Conservation (phyloP, 2,797 vertebrate species). For the Potorous gilbertii region DNA sequence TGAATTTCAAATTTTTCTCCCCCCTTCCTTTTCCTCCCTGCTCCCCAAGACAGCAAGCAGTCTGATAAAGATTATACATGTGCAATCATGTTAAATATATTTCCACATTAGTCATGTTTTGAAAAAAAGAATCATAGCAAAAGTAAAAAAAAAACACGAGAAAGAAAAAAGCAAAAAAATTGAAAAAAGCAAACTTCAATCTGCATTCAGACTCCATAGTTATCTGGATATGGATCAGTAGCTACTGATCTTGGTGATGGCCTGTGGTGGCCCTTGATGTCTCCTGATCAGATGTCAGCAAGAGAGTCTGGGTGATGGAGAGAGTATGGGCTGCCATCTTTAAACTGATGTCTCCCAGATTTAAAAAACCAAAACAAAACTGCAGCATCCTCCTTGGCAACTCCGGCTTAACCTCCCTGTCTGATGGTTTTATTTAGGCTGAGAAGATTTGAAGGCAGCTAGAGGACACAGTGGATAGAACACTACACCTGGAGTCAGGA, state of each 20-base stretch:
- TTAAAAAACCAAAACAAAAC: not conserved
- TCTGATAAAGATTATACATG: too few relatives aligned
- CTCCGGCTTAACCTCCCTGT: not conserved
- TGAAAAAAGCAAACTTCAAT: too few relatives aligned
- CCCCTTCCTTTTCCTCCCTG: too few relatives aligned
- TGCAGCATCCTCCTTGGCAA: not conserved
- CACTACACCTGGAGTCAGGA: not conserved
- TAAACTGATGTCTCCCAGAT: not conserved
- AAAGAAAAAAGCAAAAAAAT: too few relatives aligned
- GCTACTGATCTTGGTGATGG: not conserved
- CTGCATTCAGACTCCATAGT: too few relatives aligned
- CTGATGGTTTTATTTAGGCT: not conserved
- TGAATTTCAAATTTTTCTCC: too few relatives aligned
- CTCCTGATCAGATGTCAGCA: not conserved
- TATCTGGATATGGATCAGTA: not conserved
- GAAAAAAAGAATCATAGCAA: too few relatives aligned
- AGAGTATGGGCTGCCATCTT: not conserved
- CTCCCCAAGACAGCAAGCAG: too few relatives aligned
- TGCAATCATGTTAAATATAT: too few relatives aligned
- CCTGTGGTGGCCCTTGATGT: not conserved
- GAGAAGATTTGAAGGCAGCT: not conserved
- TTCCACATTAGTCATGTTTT: too few relatives aligned
- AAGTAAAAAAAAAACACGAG: too few relatives aligned
- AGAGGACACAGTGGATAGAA: not conserved
- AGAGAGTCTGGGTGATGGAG: not conserved